phyloP scores from a whole-genome alignment of 2,113 vertebrate genomes.

The Hemiprocne comata region DNA sequence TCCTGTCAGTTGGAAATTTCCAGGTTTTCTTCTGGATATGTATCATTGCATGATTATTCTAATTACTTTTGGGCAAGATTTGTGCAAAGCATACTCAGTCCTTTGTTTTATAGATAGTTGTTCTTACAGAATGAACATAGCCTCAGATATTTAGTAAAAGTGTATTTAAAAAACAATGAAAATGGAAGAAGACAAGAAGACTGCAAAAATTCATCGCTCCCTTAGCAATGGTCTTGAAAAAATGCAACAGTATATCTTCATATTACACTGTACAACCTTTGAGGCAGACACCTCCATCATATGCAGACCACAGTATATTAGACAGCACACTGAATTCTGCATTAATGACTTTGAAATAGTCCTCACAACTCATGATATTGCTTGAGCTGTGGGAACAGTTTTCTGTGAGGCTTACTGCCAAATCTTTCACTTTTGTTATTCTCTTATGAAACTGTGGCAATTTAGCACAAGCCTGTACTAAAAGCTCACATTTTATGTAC shows the following conservation, averaged over 20 bases:
- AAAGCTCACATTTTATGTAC: slow-evolving; percentile 68
- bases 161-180: not conserved
- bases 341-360: slow-evolving; percentile 57
- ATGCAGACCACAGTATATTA: not conserved
- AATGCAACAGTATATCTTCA: not conserved
- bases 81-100: not conserved
- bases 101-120: not conserved
- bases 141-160: not conserved
- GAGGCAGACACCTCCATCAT: slow-evolving; percentile 43
- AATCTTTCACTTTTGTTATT: slow-evolving; percentile 62
- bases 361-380: slow-evolving; percentile 44
- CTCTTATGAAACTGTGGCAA: slow-evolving; percentile 38
- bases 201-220: slow-evolving; percentile 22
- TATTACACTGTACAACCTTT: not conserved
- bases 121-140: not conserved
- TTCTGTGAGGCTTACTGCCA: slow-evolving; percentile 57
- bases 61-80: not conserved
- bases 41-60: not conserved
- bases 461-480: slow-evolving; percentile 46
- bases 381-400: slow-evolving; percentile 56
- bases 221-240: not conserved
- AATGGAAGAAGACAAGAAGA: not conserved
- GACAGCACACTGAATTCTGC: slow-evolving; percentile 49
- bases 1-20: not conserved
- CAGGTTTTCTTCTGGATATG: not conserved